Base-by-base conservation (phyloP, 2,888 invertebrate species). In the Leptopilina myrica region DNA sequence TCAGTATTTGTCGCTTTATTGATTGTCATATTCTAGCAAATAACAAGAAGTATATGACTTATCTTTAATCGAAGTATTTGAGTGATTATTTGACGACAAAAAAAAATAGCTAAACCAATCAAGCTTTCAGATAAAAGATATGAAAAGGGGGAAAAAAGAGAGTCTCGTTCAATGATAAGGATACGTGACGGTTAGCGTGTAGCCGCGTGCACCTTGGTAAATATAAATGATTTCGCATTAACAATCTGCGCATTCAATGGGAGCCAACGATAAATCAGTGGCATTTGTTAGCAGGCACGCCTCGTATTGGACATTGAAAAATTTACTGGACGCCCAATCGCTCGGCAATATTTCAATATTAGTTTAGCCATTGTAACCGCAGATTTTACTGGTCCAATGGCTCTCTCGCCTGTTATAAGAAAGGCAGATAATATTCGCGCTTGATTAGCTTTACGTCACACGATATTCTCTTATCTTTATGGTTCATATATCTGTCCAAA, bases 301-400 rank as follows among this genome's bases (percentile, higher is more conserved):
- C 90, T 89, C 85, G 87, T 81, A 82, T 84, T 83, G 87, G 90
- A 90, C 90, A 86, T 87, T 90, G 89, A 90, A 90, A 91, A 89
- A 91, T 88, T 88, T 85, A 79, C 79, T 76, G 79, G 82, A 83
- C 79, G 77, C 83, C 87, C 87, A 86, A 87, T 89, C 89, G 89
- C 82, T 87, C 80, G 85, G 88, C 88, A 88, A 90, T 91, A 91
- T 90, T 90, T 91, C 91, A 86, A 91, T 91, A 91, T 90, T 91
- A 90, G 90, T 90, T 90, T 90, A 90, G 86, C 89, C 88, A 89
- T 89, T 89, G 89, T 90, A 86, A 79, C 80, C 78, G 49, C 49
- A 62, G 77, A 64, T 77, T 43, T 15, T 26, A 12, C 62, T 40
- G 80, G 20, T 84, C 84, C 79, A 82, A 79, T 43, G 43, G 43